Conservation (phyloP, 92 coral and sea anemone genomes). For the Epizoanthus illoricatus region DNA sequence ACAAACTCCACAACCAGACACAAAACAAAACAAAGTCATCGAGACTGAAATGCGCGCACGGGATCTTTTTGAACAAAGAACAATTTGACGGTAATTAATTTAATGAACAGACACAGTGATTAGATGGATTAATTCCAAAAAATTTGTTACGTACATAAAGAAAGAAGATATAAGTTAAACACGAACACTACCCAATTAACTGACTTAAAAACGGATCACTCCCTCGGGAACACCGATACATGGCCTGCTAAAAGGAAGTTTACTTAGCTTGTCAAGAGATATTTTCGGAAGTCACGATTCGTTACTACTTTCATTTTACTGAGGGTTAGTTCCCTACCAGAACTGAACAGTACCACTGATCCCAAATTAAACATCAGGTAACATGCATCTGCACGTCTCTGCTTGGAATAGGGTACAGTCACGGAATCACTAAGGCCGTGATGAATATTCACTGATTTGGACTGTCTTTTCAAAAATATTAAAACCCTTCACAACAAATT, state of each 20-base stretch:
- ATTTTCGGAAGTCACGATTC: not conserved
- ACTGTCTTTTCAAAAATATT: too few species aligned
- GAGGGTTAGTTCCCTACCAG: not conserved
- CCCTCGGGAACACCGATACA: not conserved
- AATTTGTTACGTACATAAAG: not conserved
- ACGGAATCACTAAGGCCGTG: constrained; percentile 3
- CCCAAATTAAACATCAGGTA: constrained; percentile 13
- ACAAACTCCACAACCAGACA: constrained; percentile 1
- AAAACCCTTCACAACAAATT: too few species aligned
- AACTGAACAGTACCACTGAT: not conserved
- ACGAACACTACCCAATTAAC: not conserved
- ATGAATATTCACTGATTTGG: too few species aligned
- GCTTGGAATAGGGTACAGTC: not conserved
- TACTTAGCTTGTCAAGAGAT: not conserved
- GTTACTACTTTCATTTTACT: not conserved
- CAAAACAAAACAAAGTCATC: not conserved
- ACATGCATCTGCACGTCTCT: constrained; percentile 16
- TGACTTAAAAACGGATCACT: not conserved
- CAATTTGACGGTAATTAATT: constrained; percentile 8
- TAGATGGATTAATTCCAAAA: too few species aligned
- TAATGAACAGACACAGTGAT: not conserved
- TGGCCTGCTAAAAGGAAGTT: not conserved
- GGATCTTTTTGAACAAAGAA: not conserved
- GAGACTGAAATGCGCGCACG: not conserved
- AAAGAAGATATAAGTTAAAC: not conserved